These are phyloP conservation scores for Tinamus major DNA, from an alignment of 2,797 vertebrate genomes.

Conservation along the genomic window DNA sequence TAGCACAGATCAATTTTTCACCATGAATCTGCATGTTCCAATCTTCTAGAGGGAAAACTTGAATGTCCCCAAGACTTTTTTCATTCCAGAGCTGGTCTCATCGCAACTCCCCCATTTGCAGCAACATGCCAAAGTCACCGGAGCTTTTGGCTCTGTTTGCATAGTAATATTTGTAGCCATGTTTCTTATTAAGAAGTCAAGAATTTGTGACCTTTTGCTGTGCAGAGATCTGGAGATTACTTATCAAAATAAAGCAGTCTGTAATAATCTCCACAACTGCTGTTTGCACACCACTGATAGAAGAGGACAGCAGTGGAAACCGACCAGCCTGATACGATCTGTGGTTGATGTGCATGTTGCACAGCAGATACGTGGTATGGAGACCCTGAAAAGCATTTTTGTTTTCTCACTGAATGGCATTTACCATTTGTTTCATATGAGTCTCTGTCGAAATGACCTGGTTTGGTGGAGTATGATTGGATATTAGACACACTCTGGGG, in stretches of 20 bases:
- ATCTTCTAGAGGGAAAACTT: background rate
- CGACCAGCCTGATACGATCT: conserved; percentile 55
- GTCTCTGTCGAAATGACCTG: conserved; percentile 20
- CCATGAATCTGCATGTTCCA: background rate
- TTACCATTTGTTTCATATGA: background rate
- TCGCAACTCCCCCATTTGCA: background rate
- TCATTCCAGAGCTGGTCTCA: background rate
- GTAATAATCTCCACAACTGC: conserved; percentile 25
- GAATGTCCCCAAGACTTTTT: background rate
- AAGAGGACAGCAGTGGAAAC: background rate
- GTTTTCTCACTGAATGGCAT: background rate
- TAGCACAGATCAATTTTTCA: background rate
- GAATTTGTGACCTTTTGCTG: conserved; percentile 37
- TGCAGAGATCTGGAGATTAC: conserved; percentile 45
- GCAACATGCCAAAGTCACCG: fast-evolving
- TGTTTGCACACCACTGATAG: background rate
- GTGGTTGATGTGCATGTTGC: background rate
- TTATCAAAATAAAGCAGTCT: conserved; percentile 23
- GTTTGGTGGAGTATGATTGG: conserved; percentile 5
- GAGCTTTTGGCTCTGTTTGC: background rate
- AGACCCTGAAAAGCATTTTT: background rate
- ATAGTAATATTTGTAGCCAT: background rate
- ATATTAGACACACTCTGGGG: background rate
- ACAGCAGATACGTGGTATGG: background rate
- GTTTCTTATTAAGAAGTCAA: background rate